Evolutionary conservation across 37 sponge, comb jelly and placozoan genomes (phyloP).

Genomic region (Crambe crambe): DNA sequence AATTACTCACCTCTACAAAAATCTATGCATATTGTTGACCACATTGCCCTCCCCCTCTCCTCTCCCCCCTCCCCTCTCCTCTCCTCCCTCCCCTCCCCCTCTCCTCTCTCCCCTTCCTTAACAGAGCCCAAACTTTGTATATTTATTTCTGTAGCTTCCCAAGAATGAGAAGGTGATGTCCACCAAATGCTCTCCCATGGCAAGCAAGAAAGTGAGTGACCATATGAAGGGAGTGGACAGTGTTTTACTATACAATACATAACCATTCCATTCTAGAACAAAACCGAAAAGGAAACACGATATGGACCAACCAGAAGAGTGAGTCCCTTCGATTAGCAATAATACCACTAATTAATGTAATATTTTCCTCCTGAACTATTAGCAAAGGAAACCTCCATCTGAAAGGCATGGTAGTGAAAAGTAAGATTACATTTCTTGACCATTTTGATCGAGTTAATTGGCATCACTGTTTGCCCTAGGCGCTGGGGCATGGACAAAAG

Average conservation of each 20-base stretch:
- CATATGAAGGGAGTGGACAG: background rate
- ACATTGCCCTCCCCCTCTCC: background rate
- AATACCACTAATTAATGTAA: background rate
- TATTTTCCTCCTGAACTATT: background rate
- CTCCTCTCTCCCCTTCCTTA: too few relatives aligned
- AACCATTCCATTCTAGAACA: too few relatives aligned
- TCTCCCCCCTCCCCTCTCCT: background rate
- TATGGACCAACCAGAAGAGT: conserved; percentile 30
- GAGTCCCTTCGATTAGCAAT: background rate
- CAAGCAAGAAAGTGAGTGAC: conserved; percentile 44
- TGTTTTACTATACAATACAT: background rate
- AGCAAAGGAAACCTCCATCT: conserved; percentile 36
- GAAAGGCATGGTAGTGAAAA: conserved; percentile 40
- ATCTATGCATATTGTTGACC: background rate
- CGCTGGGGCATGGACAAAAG: conserved; percentile 65
- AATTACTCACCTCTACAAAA: too few relatives aligned
- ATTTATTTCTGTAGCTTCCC: conserved; percentile 36
- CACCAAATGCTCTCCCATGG: conserved; percentile 61
- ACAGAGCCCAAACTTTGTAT: too few relatives aligned
- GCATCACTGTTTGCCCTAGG: conserved; percentile 27
- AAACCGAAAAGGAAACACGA: conserved; percentile 16
- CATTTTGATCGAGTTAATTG: background rate
- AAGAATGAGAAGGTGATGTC: conserved; percentile 50
- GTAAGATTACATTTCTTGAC: conserved; percentile 8
- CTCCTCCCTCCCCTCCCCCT: too few relatives aligned